Conservation (phyloP, 1,140 invertebrate genomes). For the Drosophila nannoptera region DNA sequence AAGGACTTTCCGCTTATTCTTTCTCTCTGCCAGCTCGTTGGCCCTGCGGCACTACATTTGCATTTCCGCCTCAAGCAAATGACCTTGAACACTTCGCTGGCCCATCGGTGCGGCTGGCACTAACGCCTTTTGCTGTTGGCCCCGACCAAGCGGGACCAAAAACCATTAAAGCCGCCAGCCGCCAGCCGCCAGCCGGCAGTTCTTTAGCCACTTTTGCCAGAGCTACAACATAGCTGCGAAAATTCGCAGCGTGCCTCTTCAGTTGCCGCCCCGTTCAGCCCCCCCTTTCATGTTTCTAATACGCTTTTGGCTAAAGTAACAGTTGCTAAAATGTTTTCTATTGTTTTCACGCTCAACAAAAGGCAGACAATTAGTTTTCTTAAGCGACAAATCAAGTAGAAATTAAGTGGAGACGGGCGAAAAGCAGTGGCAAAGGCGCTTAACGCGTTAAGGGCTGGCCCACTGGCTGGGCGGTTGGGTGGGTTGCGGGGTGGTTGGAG, state of each 20-base stretch:
- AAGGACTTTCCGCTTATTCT: background rate
- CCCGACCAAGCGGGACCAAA: conserved; percentile 19
- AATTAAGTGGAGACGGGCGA: conserved; percentile 72
- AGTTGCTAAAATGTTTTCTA: conserved; percentile 78
- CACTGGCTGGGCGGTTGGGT: conserved; percentile 7
- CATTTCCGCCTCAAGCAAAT: conserved; percentile 22
- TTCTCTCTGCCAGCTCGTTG: conserved; percentile 4
- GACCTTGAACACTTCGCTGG: conserved; percentile 27
- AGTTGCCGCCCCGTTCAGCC: no score
- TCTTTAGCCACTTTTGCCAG: conserved; percentile 32
- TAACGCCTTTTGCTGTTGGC: conserved; percentile 11
- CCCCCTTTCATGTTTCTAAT: conserved; percentile 51
- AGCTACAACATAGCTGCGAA: conserved; percentile 7
- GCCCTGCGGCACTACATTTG: conserved; percentile 20
- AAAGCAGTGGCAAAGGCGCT: conserved; percentile 37
- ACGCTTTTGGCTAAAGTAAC: conserved; percentile 73
- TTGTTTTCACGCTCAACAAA: conserved; percentile 78
- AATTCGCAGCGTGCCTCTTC: no score
- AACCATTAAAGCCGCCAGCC: conserved; percentile 38
- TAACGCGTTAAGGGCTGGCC: conserved; percentile 30
- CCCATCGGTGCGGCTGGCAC: background rate
- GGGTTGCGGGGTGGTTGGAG: conserved; percentile 19
- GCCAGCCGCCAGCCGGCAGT: no score
- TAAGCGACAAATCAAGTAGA: conserved; percentile 79
- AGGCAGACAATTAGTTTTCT: conserved; percentile 78